Conservation (phyloP, 35 echinoderm and acorn worm genomes). For the Hemicentrotus pulcherrimus region DNA sequence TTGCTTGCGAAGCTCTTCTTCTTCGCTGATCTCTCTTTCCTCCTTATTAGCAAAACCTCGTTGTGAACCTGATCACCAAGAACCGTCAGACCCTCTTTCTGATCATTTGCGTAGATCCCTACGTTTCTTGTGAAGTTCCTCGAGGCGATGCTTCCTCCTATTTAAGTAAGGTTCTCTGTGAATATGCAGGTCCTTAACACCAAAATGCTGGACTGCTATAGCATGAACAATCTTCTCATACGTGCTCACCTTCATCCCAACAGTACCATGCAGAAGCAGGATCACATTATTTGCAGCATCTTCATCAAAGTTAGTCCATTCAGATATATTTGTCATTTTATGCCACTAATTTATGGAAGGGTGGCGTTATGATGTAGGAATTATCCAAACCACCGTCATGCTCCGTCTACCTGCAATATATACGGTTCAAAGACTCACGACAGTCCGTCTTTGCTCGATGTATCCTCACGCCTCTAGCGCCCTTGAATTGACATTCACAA, state of each 20-base stretch:
- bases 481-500: too few relatives aligned
- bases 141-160: too few relatives aligned
- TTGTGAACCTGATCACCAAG: too few relatives aligned
- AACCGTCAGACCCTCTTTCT: too few relatives aligned
- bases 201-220: not conserved
- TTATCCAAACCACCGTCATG: not conserved
- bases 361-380: not conserved
- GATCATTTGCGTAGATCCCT: too few relatives aligned
- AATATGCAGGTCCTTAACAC: not conserved
- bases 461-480: too few relatives aligned
- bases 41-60: too few relatives aligned
- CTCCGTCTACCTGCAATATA: not conserved
- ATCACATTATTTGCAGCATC: not conserved
- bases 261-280: not conserved
- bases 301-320: conserved; percentile 16
- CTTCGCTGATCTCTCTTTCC: too few relatives aligned
- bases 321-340: not conserved
- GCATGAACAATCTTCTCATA: conserved; percentile 12
- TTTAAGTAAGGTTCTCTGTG: too few relatives aligned
- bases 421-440: not conserved
- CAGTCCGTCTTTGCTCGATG: not conserved
- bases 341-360: not conserved
- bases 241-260: not conserved
- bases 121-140: too few relatives aligned
- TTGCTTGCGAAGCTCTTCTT: too few relatives aligned